These are phyloP conservation scores for Phoenoteleia sp. DNA, from an alignment of 2,888 invertebrate genomes.

Conservation along the genomic window DNA sequence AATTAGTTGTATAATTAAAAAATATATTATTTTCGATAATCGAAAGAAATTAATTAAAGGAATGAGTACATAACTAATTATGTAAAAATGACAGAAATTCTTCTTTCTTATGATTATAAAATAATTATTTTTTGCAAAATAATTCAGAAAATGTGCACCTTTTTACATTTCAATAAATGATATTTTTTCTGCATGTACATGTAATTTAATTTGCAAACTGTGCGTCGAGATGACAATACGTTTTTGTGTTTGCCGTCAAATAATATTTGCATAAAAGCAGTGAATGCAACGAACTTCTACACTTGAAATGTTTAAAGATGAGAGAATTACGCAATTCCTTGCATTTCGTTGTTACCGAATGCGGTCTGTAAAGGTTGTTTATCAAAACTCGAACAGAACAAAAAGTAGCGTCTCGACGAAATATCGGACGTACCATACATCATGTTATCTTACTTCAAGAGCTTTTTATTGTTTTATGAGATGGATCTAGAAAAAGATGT, in stretches of 20 bases:
- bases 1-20: too few relatives aligned
- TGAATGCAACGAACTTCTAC: conserved; percentile 48
- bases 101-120: too few relatives aligned
- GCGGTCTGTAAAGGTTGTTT: background rate
- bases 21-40: too few relatives aligned
- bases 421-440: conserved; percentile 8
- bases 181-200: background rate
- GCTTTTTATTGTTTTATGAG: background rate
- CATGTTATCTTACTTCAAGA: conserved; percentile 24
- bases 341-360: conserved; percentile 8
- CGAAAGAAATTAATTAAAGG: too few relatives aligned
- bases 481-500: background rate
- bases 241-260: conserved; percentile 29
- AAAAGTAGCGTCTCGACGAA: conserved; percentile 10
- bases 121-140: too few relatives aligned
- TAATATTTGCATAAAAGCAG: conserved; percentile 41
- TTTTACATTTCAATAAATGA: conserved; percentile 5
- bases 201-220: conserved; percentile 24
- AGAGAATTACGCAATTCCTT: conserved; percentile 36
- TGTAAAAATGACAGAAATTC: too few relatives aligned
- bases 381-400: conserved; percentile 7
- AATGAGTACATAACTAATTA: too few relatives aligned
- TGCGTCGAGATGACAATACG: conserved; percentile 20
- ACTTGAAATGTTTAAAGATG: conserved; percentile 31
- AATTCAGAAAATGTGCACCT: too few relatives aligned